A percentile compares a stretch with the other conserved stretches of the same genome.
Conservation (phyloP, 2,113 vertebrate species). For the Pituophis catenifer region DNA sequence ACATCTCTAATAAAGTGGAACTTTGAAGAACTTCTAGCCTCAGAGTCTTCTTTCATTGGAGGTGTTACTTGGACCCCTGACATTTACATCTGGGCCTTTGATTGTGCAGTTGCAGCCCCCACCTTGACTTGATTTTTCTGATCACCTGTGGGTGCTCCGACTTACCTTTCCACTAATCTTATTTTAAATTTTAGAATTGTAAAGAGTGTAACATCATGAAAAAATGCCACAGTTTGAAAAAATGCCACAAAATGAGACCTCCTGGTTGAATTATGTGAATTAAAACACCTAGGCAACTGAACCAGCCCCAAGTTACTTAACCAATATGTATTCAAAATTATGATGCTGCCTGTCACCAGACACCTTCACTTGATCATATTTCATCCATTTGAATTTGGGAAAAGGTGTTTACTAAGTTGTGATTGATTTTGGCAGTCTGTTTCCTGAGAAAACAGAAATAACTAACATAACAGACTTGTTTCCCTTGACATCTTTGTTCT, state of each 20-base stretch:
- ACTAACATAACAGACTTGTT: conserved; percentile 19
- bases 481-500: not conserved
- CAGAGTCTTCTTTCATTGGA: too few species aligned
- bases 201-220: too few species aligned
- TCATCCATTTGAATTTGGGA: not conserved
- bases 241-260: not conserved
- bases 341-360: not conserved
- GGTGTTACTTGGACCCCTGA: too few species aligned
- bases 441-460: not conserved
- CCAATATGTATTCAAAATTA: not conserved
- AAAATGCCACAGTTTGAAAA: not conserved
- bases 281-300: not conserved
- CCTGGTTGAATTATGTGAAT: not conserved
- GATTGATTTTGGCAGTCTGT: conserved; percentile 2
- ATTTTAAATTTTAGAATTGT: not conserved
- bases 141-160: not conserved
- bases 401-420: conserved; percentile 4
- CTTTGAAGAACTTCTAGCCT: too few species aligned
- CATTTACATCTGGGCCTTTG: not conserved
- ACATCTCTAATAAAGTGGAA: too few species aligned
- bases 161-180: not conserved
- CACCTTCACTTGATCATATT: not conserved
- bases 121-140: not conserved
- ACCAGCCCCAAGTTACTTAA: not conserved
- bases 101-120: not conserved